Percentiles rank a stretch among this genome's conserved stretches.
phyloP scores from a whole-genome alignment of 2,113 vertebrate species.

The Mugil cephalus region DNA sequence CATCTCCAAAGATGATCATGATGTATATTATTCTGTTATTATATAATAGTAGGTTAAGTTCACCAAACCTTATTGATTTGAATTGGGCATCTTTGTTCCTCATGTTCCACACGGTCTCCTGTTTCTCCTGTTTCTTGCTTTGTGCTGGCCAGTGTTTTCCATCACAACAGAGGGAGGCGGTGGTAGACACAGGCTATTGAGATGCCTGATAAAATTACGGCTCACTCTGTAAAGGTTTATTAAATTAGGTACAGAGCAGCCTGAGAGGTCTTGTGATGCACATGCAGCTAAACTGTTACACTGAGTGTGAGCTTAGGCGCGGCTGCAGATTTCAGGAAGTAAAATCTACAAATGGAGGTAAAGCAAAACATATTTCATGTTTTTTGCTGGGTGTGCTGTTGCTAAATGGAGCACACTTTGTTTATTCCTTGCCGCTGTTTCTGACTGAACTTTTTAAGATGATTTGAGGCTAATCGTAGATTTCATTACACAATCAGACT shows the following conservation, averaged over 20 bases:
- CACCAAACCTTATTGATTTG: not conserved
- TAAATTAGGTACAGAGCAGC: constrained; percentile 60
- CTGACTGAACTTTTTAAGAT: not conserved
- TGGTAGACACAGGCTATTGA: constrained; percentile 37
- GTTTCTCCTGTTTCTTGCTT: constrained; percentile 35
- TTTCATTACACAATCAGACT: not conserved
- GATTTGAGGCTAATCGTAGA: not conserved
- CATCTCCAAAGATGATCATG: not conserved
- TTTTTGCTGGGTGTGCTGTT: not conserved
- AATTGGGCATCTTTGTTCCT: not conserved
- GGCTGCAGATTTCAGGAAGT: constrained; percentile 79
- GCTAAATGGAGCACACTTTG: not conserved
- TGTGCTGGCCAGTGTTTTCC: constrained; percentile 36
- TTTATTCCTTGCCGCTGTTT: not conserved
- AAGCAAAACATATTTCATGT: constrained; percentile 32
- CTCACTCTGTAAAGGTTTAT: constrained; percentile 67
- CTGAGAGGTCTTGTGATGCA: constrained; percentile 75
- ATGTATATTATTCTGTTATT: not conserved
- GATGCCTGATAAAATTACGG: constrained; percentile 71
- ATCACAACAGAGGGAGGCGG: constrained; percentile 22
- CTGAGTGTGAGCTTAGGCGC: constrained; percentile 52
- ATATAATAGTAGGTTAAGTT: not conserved
- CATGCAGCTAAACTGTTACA: constrained; percentile 43
- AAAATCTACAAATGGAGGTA: constrained; percentile 74
- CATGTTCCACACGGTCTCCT: not conserved